A percentile compares a stretch with the other conserved stretches of the same genome.
phyloP scores from a whole-genome alignment of 2,797 vertebrate species.

The Cynodonichthys magdalenae region DNA sequence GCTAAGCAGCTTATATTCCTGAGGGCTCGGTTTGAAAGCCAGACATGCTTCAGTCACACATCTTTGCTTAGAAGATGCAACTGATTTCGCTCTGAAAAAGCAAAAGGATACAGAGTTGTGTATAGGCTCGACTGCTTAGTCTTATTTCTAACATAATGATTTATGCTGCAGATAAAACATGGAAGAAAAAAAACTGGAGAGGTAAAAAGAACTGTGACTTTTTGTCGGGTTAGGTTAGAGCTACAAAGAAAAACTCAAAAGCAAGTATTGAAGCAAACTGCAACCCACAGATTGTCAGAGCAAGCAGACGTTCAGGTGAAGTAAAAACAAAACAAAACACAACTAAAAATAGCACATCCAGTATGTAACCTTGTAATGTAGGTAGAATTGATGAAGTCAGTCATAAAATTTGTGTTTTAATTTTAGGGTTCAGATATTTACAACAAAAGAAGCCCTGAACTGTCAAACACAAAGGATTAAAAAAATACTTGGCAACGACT shows the following conservation, averaged over 20 bases:
- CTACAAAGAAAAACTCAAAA: no score
- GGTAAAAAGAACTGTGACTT: no score
- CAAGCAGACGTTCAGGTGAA: neutral
- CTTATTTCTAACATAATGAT: neutral
- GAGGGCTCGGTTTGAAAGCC: neutral
- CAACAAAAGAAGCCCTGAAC: no score
- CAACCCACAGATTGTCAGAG: neutral
- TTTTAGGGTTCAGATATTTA: neutral
- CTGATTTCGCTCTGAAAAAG: neutral
- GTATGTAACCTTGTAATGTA: neutral
- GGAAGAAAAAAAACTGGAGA: no score
- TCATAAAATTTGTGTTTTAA: neutral
- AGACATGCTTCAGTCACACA: neutral
- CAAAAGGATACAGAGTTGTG: neutral
- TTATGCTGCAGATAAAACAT: neutral
- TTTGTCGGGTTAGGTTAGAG: no score
- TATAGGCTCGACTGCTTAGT: neutral
- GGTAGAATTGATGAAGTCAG: neutral
- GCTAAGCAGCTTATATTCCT: constrained; percentile 1
- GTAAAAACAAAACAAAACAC: neutral
- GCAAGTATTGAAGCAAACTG: neutral
- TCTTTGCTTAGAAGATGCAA: neutral
- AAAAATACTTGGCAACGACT: no score
- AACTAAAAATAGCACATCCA: neutral
- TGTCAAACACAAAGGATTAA: neutral